A percentile compares a stretch with the other conserved stretches of the same genome.
Evolutionary conservation across 1,140 invertebrate species (phyloP).

Genomic region (Cecropterus lyciades): DNA sequence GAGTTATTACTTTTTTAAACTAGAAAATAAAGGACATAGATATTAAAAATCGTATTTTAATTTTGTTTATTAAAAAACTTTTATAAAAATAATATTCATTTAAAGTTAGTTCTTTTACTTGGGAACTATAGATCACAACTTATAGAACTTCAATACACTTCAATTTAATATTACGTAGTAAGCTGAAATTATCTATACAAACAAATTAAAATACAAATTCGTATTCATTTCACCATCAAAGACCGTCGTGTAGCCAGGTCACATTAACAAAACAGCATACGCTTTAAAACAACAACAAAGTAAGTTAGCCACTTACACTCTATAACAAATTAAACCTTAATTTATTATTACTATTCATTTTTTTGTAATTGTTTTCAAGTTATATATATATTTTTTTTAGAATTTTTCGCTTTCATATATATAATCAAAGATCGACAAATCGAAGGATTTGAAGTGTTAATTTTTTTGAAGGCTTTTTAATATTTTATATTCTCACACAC

Average conservation of each 20-base stretch:
- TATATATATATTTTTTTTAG: conserved; percentile 46
- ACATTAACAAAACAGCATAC: conserved; percentile 43
- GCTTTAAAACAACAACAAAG: conserved; percentile 45
- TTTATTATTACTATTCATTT: conserved; percentile 40
- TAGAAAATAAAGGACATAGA: too few relatives aligned
- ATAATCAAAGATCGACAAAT: conserved; percentile 31
- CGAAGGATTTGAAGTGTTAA: conserved; percentile 19
- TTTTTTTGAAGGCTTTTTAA: conserved; percentile 5
- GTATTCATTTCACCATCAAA: conserved; percentile 23
- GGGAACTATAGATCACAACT: neutral
- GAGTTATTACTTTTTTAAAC: too few relatives aligned
- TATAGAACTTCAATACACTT: neutral
- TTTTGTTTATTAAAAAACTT: too few relatives aligned
- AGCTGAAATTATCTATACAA: neutral
- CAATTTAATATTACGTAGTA: neutral
- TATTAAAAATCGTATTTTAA: too few relatives aligned
- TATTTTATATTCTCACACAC: conserved; percentile 8
- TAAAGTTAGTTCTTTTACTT: neutral
- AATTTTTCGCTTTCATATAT: conserved; percentile 42
- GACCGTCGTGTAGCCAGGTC: conserved; percentile 10
- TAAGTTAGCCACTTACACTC: conserved; percentile 51
- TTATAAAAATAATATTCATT: too few relatives aligned
- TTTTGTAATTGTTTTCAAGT: conserved; percentile 42
- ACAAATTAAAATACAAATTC: neutral
- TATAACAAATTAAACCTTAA: conserved; percentile 51